These are phyloP conservation scores for Tauraco hartlaubi DNA, from an alignment of 2,797 vertebrate species.

Conservation along the genomic window DNA sequence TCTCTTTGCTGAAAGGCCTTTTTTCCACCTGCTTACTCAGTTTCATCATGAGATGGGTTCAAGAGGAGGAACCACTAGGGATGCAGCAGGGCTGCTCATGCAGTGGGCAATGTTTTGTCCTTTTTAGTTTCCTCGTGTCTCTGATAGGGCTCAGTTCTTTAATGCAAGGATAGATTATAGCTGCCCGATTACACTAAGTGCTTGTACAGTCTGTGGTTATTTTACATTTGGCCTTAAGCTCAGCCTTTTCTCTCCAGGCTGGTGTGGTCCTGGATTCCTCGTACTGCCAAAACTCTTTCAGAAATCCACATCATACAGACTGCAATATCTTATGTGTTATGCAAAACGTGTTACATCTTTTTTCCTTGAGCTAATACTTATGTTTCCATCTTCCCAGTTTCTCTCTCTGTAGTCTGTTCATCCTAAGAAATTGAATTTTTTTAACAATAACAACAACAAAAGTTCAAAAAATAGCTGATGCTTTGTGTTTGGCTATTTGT, in stretches of 20 bases:
- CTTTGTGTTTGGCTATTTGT: neutral
- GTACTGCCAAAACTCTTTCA: neutral
- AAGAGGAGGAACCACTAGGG: neutral
- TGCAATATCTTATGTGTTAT: neutral
- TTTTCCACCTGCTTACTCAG: neutral
- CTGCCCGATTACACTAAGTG: neutral
- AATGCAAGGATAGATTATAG: neutral
- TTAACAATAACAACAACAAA: neutral
- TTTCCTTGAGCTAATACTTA: neutral
- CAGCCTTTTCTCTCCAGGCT: neutral
- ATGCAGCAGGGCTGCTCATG: neutral
- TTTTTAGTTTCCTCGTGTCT: neutral
- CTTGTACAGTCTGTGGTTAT: neutral
- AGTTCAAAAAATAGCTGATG: neutral
- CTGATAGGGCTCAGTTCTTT: neutral
- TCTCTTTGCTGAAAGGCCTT: neutral
- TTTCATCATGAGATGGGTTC: neutral
- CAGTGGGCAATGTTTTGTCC: neutral
- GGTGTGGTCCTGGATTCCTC: neutral
- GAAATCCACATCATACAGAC: neutral
- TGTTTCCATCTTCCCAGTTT: neutral
- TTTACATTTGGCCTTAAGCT: neutral
- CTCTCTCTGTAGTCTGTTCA: neutral
- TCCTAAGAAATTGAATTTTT: neutral
- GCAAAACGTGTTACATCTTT: neutral